These are phyloP conservation scores for Tipula vernalis DNA, from an alignment of 2,888 invertebrate species.

Conservation along the genomic window DNA sequence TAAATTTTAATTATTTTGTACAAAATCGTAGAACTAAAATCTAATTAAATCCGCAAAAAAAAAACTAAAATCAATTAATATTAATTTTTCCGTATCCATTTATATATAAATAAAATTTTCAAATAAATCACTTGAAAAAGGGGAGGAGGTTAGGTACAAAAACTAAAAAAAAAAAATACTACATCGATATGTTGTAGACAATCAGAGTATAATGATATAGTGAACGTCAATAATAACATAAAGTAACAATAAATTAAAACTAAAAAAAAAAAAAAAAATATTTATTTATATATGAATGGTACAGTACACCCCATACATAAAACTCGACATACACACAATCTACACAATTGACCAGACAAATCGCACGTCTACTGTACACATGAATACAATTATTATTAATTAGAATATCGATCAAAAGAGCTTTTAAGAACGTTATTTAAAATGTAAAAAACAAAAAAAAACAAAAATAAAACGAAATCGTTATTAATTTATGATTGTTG, in stretches of 20 bases:
- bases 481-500: slow-evolving; percentile 10
- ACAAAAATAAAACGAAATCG: background rate
- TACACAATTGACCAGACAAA: background rate
- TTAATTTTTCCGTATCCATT: background rate
- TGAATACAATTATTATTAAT: slow-evolving; percentile 7
- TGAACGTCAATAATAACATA: slow-evolving; percentile 4
- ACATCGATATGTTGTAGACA: background rate
- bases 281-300: background rate
- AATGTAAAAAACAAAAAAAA: background rate
- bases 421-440: background rate
- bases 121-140: background rate
- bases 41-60: background rate
- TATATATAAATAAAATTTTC: background rate
- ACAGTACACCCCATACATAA: background rate
- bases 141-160: background rate
- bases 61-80: background rate
- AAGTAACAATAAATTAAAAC: background rate
- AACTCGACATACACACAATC: background rate
- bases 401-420: slow-evolving; percentile 8
- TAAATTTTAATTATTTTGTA: background rate
- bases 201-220: slow-evolving; percentile 4
- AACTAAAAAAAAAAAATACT: background rate
- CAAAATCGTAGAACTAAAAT: background rate
- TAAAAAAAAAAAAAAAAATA: background rate
- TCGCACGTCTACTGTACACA: background rate